A percentile compares a stretch with the other conserved stretches of the same genome.
Conservation (phyloP, 2,888 invertebrate species). For the Geotrupes spiniger region DNA sequence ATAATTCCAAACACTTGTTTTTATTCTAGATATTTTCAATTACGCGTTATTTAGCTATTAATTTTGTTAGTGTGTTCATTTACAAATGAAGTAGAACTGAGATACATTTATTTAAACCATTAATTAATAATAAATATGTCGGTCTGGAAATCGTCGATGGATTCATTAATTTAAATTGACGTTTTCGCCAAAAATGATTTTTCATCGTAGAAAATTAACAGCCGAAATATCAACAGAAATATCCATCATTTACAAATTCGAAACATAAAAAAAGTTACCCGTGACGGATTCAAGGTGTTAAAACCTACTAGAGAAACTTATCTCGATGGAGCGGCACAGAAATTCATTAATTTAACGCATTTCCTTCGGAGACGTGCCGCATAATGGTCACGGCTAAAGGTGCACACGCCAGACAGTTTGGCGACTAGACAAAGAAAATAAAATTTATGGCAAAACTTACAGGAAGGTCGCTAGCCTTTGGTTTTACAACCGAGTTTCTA, state of each 20-base stretch:
- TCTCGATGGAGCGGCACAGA: slow-evolving; percentile 22
- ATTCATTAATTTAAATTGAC: no score
- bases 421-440: slow-evolving; percentile 33
- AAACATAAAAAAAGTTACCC: slow-evolving; percentile 18
- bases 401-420: slow-evolving; percentile 30
- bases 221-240: slow-evolving; percentile 31
- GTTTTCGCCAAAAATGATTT: slow-evolving; percentile 36
- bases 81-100: no score
- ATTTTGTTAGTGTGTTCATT: no score
- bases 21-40: no score
- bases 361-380: not conserved
- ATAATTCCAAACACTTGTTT: no score
- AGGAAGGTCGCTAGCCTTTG: slow-evolving; percentile 26
- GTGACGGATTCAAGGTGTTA: slow-evolving; percentile 35
- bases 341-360: slow-evolving; percentile 19
- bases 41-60: no score
- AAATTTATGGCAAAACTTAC: slow-evolving; percentile 30
- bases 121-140: no score
- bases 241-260: slow-evolving; percentile 31
- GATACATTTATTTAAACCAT: no score
- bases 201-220: slow-evolving; percentile 40
- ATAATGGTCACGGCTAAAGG: no score
- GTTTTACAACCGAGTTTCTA: slow-evolving; percentile 20
- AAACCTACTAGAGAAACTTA: slow-evolving; percentile 25
- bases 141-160: no score